Evolutionary conservation across 2,888 invertebrate genomes (phyloP).

Genomic region (Allolobophora icterica): DNA sequence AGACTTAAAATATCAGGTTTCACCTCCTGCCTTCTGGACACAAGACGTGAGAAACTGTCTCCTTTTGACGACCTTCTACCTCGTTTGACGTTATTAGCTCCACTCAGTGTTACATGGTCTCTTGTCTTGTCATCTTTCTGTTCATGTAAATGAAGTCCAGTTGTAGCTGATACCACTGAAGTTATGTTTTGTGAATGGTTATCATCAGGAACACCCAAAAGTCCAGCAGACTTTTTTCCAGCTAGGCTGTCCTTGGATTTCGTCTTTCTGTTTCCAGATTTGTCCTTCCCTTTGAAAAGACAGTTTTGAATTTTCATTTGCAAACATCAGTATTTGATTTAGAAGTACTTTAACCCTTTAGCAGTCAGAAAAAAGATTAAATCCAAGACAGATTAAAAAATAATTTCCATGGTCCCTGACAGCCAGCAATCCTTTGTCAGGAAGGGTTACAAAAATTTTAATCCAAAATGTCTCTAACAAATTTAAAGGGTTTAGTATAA

Average conservation of each 20-base stretch:
- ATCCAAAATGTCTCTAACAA: too few species aligned
- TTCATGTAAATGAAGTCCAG: conserved; percentile 11
- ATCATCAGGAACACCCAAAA: not conserved
- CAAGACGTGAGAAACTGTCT: not conserved
- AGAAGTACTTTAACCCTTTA: not conserved
- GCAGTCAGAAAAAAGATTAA: not conserved
- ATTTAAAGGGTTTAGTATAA: too few species aligned
- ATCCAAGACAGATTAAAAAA: too few species aligned
- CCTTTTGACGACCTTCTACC: not conserved
- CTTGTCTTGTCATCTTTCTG: conserved; percentile 2
- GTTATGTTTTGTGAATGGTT: not conserved
- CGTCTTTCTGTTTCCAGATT: conserved; percentile 19
- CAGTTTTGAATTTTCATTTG: conserved; percentile 20
- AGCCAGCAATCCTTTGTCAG: too few species aligned
- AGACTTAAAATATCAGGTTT: not conserved
- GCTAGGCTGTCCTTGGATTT: conserved; percentile 1
- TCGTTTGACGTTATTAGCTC: not conserved
- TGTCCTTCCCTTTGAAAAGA: conserved; percentile 14
- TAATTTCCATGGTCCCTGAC: too few species aligned
- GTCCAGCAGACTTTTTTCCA: not conserved
- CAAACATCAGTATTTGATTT: not conserved
- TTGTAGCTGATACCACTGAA: not conserved
- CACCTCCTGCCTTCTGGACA: not conserved
- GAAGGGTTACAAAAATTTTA: too few species aligned
- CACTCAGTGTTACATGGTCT: not conserved